Evolutionary conservation across 2,113 vertebrate genomes (phyloP), one percentile per base, ranked within the genome.

Genomic region (Leptocoma aspasia): DNA sequence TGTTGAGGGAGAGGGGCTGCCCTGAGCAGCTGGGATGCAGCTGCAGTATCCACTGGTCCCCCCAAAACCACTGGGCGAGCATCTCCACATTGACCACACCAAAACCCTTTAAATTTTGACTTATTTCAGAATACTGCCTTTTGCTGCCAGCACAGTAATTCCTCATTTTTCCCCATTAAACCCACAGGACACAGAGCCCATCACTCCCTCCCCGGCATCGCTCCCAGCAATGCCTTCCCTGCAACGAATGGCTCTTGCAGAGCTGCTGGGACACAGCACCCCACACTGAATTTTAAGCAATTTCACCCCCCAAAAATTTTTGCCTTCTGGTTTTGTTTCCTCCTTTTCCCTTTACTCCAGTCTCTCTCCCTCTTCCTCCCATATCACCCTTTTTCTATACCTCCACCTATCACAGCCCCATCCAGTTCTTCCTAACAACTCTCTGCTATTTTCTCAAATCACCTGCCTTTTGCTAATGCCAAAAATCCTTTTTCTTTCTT

Each of bases 391-490:
- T 64, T 69, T 41, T 49, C 89, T 75, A 11, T 45, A 5, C 35
- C 47, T 94, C 23, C 30, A 33, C 21, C 72, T 54, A 84, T 93
- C 81, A 95, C n/a, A 77, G 35, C 31, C 22, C 57, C 89, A 49
- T 52, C 82, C 79, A 73, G 57, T 57, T 64, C 68, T 75, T 88
- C 87, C 89, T 60, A 96, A 95, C 72, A 63, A 92, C 52, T 49
- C 93, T 28, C 57, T 4, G 86, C 79, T 81, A 94, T 96, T 96
- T 97, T 95, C 95, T 92, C 79, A 90, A 97, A 95, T 95, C 95
- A 96, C 91, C 92, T 92, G 91, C 85, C 87, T 95, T 73, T 90
- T 53, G 9, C 82, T 88, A 81, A 90, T 79, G 91, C 94, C 85
- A 68, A 86, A 90, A 94, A 27, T 14, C 82, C 82, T 78, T 90